Percentiles rank a stretch among this genome's conserved stretches.
Evolutionary conservation across 2,888 invertebrate genomes (phyloP).

Genomic region (Drosophila diplacantha): DNA sequence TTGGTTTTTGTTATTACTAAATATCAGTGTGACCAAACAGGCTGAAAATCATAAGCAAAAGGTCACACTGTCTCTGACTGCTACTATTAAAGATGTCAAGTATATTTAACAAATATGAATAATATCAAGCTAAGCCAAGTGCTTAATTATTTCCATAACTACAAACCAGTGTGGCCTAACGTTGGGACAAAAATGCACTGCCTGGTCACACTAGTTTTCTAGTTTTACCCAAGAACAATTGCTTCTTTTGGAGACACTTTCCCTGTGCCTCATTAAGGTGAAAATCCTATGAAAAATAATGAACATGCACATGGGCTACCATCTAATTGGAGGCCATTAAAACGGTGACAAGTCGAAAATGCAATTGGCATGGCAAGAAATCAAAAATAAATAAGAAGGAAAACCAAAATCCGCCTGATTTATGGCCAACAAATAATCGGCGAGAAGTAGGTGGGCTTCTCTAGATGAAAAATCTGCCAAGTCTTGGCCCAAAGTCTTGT

Average conservation of each 20-base stretch:
- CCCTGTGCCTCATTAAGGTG: slow-evolving; percentile 6
- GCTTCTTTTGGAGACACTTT: slow-evolving; percentile 2
- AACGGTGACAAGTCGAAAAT: slow-evolving; percentile 53
- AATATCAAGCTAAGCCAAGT: background rate
- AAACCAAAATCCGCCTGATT: slow-evolving; percentile 50
- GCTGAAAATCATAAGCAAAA: too few relatives aligned
- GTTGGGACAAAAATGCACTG: background rate
- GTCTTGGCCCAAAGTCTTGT: slow-evolving; percentile 55
- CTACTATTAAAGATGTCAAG: too few relatives aligned
- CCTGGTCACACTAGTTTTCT: background rate
- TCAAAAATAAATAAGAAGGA: background rate
- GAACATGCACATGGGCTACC: slow-evolving; percentile 17
- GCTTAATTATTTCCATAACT: background rate
- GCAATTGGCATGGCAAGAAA: slow-evolving; percentile 39
- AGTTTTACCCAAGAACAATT: background rate
- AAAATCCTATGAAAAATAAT: slow-evolving; percentile 11
- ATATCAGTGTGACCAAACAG: too few relatives aligned
- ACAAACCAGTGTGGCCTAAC: background rate
- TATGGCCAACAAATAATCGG: slow-evolving; percentile 66
- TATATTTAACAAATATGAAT: background rate
- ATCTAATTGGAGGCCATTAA: slow-evolving; percentile 62
- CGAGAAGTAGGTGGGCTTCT: slow-evolving; percentile 20
- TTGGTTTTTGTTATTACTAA: too few relatives aligned
- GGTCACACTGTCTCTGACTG: background rate
- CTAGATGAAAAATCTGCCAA: slow-evolving; percentile 55